These are phyloP conservation scores for Neoascia interrupta DNA, from an alignment of 2,888 invertebrate species.

Conservation along the genomic window DNA sequence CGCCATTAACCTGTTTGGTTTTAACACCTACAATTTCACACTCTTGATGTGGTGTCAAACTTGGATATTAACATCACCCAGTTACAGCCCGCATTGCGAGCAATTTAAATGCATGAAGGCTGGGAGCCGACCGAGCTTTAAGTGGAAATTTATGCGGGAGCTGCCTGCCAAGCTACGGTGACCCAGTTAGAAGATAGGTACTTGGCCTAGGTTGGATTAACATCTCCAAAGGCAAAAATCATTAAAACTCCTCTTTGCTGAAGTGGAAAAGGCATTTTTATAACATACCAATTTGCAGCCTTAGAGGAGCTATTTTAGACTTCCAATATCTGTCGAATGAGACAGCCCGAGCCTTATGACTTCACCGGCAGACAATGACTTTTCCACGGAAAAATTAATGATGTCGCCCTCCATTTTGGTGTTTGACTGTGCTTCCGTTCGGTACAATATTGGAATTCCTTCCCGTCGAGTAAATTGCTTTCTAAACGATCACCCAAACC, in stretches of 20 bases:
- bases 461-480: conserved; percentile 52
- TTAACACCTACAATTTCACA: conserved; percentile 18
- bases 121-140: conserved; percentile 27
- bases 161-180: not conserved
- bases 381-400: conserved; percentile 39
- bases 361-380: conserved; percentile 16
- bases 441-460: conserved; percentile 16
- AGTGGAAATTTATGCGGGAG: no score
- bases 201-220: no score
- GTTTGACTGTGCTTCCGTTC: not conserved
- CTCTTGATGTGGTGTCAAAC: conserved; percentile 18
- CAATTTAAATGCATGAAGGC: not conserved
- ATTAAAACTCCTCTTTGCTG: conserved; percentile 8
- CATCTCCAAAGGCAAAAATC: not conserved
- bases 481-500: conserved; percentile 56
- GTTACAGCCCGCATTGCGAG: not conserved
- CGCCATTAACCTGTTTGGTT: conserved; percentile 49
- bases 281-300: no score
- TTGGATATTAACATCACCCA: conserved; percentile 12
- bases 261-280: conserved; percentile 29
- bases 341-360: conserved; percentile 60
- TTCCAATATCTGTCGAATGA: no score
- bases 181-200: no score
- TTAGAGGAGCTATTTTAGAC: no score
- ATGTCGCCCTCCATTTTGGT: no score